Evolutionary conservation across 2,113 vertebrate genomes (phyloP), one percentile per base, ranked within the genome.

Genomic region (Anseranas semipalmata): DNA sequence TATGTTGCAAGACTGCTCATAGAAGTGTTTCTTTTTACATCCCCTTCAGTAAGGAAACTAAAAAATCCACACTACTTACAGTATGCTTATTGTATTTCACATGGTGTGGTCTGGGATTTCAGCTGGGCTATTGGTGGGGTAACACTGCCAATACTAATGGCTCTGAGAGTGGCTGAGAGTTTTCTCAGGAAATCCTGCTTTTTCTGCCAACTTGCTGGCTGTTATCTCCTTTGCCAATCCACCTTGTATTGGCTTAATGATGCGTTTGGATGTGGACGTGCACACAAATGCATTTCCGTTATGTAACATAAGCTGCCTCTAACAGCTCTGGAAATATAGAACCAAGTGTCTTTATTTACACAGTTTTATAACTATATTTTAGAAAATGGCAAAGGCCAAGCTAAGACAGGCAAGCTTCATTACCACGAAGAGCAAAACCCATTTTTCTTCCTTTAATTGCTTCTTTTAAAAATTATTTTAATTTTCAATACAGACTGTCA

Each of bases 291-390:
- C 14, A n/a, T 12, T 81, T 48, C 53, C 62, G 28, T 16, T 41
- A 15, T 0, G 6, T 4, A 53, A 41, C 3, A 1, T 1, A 32
- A 68, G 58, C 15, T 79, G 25, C 39, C 45, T 60, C 74, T n/a
- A 60, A 10, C 24, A 80, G 37, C 24, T 65, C 75, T 76, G 53
- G 33, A 85, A 91, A 58, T 10, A 16, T 0, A 59, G n/a, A 83
- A 39, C 27, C 73, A 19, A 11, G 39, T 70, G 41, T 39, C 58
- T 22, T 50, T 45, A 37, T 43, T 30, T 55, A 73, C 19, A 53
- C 1, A 0, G 7, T 58, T 46, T 82, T 53, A 41, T 70, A 27
- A 17, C 32, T 19, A 19, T 20, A 15, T 63, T 45, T 28, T 2
- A 90, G 55, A 45, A 85, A 83, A 63, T 12, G 14, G 22, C 48